Conservation (phyloP, 2,113 vertebrate species). For the Tragelaphus scriptus region DNA sequence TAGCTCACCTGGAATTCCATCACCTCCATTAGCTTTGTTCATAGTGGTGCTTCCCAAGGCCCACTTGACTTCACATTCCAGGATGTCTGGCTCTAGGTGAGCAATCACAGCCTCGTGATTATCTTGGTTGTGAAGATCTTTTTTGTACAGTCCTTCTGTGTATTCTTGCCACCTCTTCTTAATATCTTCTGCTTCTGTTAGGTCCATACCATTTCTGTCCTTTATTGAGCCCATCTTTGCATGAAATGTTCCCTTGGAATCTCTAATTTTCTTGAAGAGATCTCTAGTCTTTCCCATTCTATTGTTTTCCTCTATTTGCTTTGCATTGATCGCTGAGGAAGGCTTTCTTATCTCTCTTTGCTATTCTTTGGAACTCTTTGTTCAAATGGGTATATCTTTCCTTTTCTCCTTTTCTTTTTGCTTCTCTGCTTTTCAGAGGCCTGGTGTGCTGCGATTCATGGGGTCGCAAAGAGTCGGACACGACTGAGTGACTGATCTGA, state of each 20-base stretch:
- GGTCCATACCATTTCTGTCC: background rate
- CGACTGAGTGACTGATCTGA: too few relatives aligned
- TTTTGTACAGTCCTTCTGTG: background rate
- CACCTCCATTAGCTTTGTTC: background rate
- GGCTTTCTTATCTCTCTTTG: background rate
- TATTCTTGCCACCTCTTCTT: background rate
- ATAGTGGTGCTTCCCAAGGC: background rate
- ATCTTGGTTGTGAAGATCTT: fast-evolving
- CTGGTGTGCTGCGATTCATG: too few relatives aligned
- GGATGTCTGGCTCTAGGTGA: background rate
- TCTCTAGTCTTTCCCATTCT: background rate
- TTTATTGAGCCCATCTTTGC: background rate
- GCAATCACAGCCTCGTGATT: fast-evolving
- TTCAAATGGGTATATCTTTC: background rate
- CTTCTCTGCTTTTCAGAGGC: background rate
- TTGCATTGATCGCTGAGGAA: background rate
- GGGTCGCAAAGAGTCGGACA: too few relatives aligned
- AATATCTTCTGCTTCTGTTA: background rate
- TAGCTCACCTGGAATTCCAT: background rate
- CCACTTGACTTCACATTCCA: background rate
- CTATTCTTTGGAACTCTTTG: background rate
- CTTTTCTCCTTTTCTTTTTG: background rate
- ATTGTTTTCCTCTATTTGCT: background rate
- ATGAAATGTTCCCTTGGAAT: background rate
- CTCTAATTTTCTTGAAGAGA: background rate